These are phyloP conservation scores for Stenoptilia bipunctidactyla DNA, from an alignment of 2,888 invertebrate genomes.

Conservation along the genomic window DNA sequence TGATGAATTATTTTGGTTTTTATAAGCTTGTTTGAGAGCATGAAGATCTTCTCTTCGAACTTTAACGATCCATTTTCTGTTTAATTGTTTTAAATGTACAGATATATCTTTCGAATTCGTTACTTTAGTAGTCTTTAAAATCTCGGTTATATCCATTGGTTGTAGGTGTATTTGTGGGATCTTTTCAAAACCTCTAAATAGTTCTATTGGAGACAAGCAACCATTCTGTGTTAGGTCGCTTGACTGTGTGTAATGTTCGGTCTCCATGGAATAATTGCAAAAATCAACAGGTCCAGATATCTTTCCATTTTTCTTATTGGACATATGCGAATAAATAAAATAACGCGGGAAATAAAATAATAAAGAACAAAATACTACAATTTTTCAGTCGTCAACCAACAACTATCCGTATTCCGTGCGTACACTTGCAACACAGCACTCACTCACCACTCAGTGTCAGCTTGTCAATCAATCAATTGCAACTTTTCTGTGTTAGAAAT, in stretches of 20 bases:
- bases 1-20: too few relatives aligned
- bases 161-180: constrained; percentile 29
- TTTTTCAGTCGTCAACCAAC: constrained; percentile 29
- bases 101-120: too few relatives aligned
- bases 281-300: too few relatives aligned
- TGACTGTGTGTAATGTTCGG: too few relatives aligned
- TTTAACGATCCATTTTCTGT: too few relatives aligned
- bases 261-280: constrained; percentile 8
- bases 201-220: constrained; percentile 22
- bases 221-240: not conserved
- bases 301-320: constrained; percentile 30
- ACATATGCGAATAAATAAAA: constrained; percentile 28
- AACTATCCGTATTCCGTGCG: constrained; percentile 27
- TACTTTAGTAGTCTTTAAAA: too few relatives aligned
- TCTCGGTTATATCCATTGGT: constrained; percentile 33
- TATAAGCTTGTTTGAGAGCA: too few relatives aligned
- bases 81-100: too few relatives aligned
- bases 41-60: too few relatives aligned
- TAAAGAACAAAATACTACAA: constrained; percentile 28
- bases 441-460: constrained; percentile 2
- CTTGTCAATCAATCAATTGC: too few relatives aligned
- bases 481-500: too few relatives aligned
- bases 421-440: too few relatives aligned
- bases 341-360: constrained; percentile 28
- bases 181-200: constrained; percentile 36